phyloP scores from a whole-genome alignment of 1,140 invertebrate genomes.

The Sminthurinus signatus region DNA sequence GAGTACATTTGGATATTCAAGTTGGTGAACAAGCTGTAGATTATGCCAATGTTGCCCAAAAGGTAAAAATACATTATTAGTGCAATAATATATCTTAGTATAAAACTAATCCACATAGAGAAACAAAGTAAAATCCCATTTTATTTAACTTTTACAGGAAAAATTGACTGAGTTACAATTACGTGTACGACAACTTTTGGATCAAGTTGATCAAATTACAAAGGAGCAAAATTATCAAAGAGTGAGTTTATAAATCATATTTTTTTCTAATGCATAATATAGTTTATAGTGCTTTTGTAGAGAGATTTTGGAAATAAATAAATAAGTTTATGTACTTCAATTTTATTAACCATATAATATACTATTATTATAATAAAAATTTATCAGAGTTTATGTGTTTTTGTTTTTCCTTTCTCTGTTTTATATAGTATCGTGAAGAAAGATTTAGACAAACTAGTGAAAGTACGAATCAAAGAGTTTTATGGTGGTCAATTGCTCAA shows the following conservation, averaged over 20 bases:
- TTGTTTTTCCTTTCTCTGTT: too few relatives aligned
- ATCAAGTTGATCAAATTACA: slow-evolving; percentile 98
- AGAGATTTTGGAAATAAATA: too few relatives aligned
- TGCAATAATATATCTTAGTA: too few relatives aligned
- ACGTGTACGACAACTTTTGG: slow-evolving; percentile 86
- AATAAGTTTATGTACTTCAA: too few relatives aligned
- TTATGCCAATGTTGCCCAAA: slow-evolving; percentile 94
- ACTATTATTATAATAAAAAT: too few relatives aligned
- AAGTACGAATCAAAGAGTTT: slow-evolving; percentile 91
- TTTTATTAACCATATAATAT: too few relatives aligned
- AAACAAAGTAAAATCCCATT: too few relatives aligned
- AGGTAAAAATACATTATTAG: too few relatives aligned
- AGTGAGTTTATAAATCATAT: slow-evolving; percentile 51
- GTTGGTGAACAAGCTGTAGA: slow-evolving; percentile 98
- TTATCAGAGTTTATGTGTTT: neutral
- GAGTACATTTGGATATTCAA: slow-evolving; percentile 97
- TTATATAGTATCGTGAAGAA: slow-evolving; percentile 87
- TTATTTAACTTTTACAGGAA: too few relatives aligned
- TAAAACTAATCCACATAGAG: too few relatives aligned
- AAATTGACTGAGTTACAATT: slow-evolving; percentile 94
- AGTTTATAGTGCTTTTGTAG: too few relatives aligned
- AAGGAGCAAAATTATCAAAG: slow-evolving; percentile 99
- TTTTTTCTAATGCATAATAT: too few relatives aligned
- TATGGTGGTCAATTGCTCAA: slow-evolving; percentile 97
- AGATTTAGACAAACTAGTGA: slow-evolving; percentile 95